phyloP scores from a whole-genome alignment of 1,140 invertebrate genomes.

The Saccostrea cuccullata region DNA sequence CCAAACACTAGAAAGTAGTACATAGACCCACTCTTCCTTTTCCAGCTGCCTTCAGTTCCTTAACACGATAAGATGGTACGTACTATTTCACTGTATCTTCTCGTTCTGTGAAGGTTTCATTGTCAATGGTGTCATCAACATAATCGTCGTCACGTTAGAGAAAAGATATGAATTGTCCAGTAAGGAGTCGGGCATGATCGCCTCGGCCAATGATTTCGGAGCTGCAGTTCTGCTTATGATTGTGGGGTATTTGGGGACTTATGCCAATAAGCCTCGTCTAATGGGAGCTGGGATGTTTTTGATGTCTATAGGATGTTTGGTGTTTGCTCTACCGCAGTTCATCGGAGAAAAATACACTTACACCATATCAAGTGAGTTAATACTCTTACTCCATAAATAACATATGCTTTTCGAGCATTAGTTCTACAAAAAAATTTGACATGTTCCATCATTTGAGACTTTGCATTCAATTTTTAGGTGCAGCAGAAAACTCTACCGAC shows the following conservation, averaged over 20 bases:
- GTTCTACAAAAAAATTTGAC: neutral
- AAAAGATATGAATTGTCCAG: slow-evolving; percentile 86
- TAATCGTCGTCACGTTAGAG: slow-evolving; percentile 91
- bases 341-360: slow-evolving; percentile 73
- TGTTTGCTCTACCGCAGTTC: slow-evolving; percentile 96
- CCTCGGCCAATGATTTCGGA: slow-evolving; percentile 89
- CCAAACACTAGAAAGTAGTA: too few relatives aligned
- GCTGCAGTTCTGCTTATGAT: slow-evolving; percentile 88
- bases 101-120: slow-evolving; percentile 83
- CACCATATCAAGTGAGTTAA: slow-evolving; percentile 53
- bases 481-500: neutral
- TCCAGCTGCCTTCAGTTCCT: slow-evolving; percentile 60
- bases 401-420: neutral
- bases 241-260: slow-evolving; percentile 88
- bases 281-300: slow-evolving; percentile 87
- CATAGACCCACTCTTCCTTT: neutral
- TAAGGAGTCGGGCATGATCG: slow-evolving; percentile 87
- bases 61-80: slow-evolving; percentile 62
- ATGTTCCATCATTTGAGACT: neutral
- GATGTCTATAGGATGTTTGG: slow-evolving; percentile 86
- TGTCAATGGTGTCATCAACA: slow-evolving; percentile 91
- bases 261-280: slow-evolving; percentile 90
- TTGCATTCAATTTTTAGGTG: neutral
- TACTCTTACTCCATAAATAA: neutral
- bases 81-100: slow-evolving; percentile 64